Evolutionary conservation across 2,888 invertebrate species (phyloP).

Genomic region (Tiphia femorata): DNA sequence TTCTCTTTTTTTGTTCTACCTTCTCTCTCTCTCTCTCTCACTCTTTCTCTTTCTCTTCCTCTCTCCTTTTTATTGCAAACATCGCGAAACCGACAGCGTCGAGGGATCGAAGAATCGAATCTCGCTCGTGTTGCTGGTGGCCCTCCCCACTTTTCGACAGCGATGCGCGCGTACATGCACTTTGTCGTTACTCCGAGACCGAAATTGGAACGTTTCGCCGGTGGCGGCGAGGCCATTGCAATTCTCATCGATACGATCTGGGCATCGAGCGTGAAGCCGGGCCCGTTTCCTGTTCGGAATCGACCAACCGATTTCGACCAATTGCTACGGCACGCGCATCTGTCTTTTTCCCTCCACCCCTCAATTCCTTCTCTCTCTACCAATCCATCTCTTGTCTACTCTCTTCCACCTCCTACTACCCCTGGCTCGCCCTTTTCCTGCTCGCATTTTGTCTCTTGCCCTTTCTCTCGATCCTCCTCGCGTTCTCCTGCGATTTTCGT

Average conservation of each 20-base stretch:
- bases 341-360: constrained; percentile 13
- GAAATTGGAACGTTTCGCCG: constrained; percentile 42
- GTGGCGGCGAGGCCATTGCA: constrained; percentile 43
- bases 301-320: constrained; percentile 46
- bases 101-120: background rate
- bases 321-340: constrained; percentile 33
- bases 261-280: constrained; percentile 56
- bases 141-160: no score
- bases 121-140: no score
- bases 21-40: background rate
- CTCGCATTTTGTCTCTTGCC: background rate
- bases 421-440: background rate
- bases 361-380: no score
- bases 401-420: no score
- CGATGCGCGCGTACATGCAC: constrained; percentile 3
- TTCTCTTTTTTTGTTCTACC: no score
- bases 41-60: background rate
- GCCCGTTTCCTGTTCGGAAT: constrained; percentile 58
- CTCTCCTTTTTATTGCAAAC: background rate
- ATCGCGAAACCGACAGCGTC: no score
- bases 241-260: constrained; percentile 58
- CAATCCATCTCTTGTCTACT: no score
- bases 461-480: background rate
- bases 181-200: constrained; percentile 29
- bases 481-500: background rate